A percentile compares a stretch with the other conserved stretches of the same genome.
Evolutionary conservation across 1,140 invertebrate genomes (phyloP).

Genomic region (Sinonovacula constricta): DNA sequence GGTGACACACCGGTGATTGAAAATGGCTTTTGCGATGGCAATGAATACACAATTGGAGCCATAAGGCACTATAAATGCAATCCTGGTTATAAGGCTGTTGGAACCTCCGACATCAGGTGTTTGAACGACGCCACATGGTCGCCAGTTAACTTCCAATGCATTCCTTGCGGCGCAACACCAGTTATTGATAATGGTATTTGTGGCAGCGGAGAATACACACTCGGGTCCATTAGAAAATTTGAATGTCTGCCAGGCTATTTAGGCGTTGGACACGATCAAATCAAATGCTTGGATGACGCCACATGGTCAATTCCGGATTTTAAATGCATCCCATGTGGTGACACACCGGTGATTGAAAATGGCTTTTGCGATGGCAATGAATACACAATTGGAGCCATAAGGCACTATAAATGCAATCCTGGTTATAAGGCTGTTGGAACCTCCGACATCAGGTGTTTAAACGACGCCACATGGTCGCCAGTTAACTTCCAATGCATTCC

Average conservation of each 20-base stretch:
- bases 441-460: too few species aligned
- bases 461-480: too few species aligned
- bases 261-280: constrained; percentile 1
- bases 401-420: too few species aligned
- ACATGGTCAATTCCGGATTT: neutral
- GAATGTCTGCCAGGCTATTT: constrained; percentile 20
- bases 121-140: constrained; percentile 1
- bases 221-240: neutral
- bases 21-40: constrained; percentile 15
- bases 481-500: too few species aligned
- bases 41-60: constrained; percentile 7
- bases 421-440: too few species aligned
- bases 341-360: too few species aligned
- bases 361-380: too few species aligned
- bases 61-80: constrained; percentile 2
- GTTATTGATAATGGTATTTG: constrained; percentile 1
- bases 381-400: too few species aligned
- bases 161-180: constrained; percentile 23
- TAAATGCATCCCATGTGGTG: constrained; percentile 23
- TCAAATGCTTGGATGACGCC: constrained; percentile 17
- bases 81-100: constrained; percentile 16
- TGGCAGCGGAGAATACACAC: constrained; percentile 7
- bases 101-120: constrained; percentile 28
- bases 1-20: constrained; percentile 11
- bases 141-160: neutral